Evolutionary conservation across 2,113 vertebrate genomes (phyloP).

Genomic region (Alethe diademata): DNA sequence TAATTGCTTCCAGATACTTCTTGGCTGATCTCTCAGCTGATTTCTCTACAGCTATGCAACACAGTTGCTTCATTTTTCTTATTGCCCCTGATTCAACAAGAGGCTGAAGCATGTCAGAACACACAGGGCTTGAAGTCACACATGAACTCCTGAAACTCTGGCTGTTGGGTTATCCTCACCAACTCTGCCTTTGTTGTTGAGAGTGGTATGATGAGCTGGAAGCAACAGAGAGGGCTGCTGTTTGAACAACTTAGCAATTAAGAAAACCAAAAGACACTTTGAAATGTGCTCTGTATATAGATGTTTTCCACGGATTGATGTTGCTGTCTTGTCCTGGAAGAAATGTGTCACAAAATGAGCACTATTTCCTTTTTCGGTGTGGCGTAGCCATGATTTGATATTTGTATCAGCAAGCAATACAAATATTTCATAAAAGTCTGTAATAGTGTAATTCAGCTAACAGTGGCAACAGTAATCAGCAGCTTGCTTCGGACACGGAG

Average conservation of each 20-base stretch:
- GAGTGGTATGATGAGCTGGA: not conserved
- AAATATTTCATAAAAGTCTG: constrained; percentile 42
- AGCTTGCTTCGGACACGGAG: constrained; percentile 20
- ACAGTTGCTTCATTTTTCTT: not conserved
- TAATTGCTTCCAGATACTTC: not conserved
- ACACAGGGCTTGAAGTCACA: not conserved
- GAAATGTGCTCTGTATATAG: not conserved
- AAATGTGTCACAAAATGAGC: not conserved
- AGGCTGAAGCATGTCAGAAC: not conserved
- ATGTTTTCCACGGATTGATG: not conserved
- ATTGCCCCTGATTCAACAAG: fast-evolving
- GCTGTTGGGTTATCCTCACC: not conserved
- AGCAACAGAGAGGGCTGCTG: not conserved
- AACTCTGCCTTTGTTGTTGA: not conserved
- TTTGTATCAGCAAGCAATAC: constrained; percentile 32
- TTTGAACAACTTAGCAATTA: constrained; percentile 19
- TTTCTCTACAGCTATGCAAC: not conserved
- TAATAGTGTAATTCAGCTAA: constrained; percentile 50
- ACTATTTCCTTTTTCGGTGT: not conserved
- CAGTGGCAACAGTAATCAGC: constrained; percentile 35
- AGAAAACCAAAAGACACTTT: not conserved
- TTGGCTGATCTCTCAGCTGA: not conserved
- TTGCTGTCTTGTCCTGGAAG: not conserved
- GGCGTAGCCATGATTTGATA: constrained; percentile 13
- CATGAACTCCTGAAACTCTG: not conserved